These are phyloP conservation scores for Platycheirus rosarum DNA, from an alignment of 2,888 invertebrate species.

Conservation along the genomic window DNA sequence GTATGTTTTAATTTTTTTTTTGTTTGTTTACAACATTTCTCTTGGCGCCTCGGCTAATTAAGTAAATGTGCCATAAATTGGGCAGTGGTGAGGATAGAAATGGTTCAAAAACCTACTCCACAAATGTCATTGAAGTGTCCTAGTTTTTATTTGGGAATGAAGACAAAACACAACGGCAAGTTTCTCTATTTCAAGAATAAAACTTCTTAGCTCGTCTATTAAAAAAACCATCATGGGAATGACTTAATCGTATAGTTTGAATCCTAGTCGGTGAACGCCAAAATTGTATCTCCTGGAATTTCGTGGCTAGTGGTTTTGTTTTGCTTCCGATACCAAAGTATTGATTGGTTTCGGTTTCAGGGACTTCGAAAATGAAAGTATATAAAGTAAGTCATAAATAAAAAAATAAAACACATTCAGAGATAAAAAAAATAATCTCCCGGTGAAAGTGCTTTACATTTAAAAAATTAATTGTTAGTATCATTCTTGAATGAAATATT, in stretches of 20 bases:
- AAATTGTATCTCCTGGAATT: background rate
- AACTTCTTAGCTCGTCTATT: conserved; percentile 4
- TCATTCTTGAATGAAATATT: conserved; percentile 12
- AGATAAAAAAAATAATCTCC: too few species aligned
- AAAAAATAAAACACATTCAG: conserved; percentile 7
- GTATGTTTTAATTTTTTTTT: too few species aligned
- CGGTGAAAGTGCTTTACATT: too few species aligned
- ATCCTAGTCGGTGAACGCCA: background rate
- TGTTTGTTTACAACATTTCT: background rate
- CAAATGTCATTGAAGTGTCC: conserved; percentile 4
- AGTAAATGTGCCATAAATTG: conserved; percentile 6
- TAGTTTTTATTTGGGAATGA: conserved; percentile 32
- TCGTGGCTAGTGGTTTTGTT: background rate
- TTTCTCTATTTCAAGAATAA: background rate
- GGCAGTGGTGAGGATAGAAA: conserved; percentile 8
- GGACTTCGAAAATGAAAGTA: conserved; percentile 7
- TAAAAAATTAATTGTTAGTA: background rate
- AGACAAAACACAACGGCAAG: background rate
- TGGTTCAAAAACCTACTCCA: conserved; percentile 8
- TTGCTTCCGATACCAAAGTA: background rate
- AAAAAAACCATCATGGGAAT: conserved; percentile 8
- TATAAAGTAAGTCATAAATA: conserved; percentile 19
- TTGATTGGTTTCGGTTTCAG: background rate
- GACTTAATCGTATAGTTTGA: conserved; percentile 22
- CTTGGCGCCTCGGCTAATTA: conserved; percentile 25